A percentile compares a stretch with the other conserved stretches of the same genome.
Conservation (phyloP, 2,888 invertebrate genomes). For the Drosophila siamana region DNA sequence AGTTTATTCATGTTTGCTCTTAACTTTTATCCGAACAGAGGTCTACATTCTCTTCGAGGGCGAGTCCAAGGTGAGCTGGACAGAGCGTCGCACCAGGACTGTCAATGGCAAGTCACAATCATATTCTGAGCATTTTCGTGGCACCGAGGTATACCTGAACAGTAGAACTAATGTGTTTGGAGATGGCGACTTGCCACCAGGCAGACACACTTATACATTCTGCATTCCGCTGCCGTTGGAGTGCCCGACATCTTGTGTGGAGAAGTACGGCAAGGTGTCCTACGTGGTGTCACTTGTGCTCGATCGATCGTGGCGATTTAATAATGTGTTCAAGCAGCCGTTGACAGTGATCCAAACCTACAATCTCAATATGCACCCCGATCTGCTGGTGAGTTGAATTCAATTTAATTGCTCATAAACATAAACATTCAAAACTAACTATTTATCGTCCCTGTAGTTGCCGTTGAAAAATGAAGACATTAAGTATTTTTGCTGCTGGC, state of each 20-base stretch:
- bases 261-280: conserved; percentile 89
- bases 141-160: conserved; percentile 55
- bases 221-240: conserved; percentile 87
- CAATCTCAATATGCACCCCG: conserved; percentile 91
- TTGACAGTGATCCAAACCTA: conserved; percentile 91
- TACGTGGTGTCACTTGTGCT: conserved; percentile 91
- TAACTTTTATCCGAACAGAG: conserved; percentile 30
- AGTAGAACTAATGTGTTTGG: conserved; percentile 50
- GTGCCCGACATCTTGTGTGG: conserved; percentile 91
- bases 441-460: conserved; percentile 28
- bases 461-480: conserved; percentile 55
- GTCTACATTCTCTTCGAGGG: conserved; percentile 68
- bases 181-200: conserved; percentile 52
- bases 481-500: conserved; percentile 74
- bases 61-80: conserved; percentile 72
- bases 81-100: conserved; percentile 36
- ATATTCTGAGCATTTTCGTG: conserved; percentile 52
- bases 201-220: conserved; percentile 89
- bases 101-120: conserved; percentile 43
- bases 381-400: conserved; percentile 87
- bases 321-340: conserved; percentile 72
- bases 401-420: not conserved
- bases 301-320: conserved; percentile 92
- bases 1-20: not conserved
- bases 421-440: not conserved